Percentiles rank a stretch among this genome's conserved stretches.
Conservation (phyloP, 2,113 vertebrate genomes). For the Ondatra zibethicus region DNA sequence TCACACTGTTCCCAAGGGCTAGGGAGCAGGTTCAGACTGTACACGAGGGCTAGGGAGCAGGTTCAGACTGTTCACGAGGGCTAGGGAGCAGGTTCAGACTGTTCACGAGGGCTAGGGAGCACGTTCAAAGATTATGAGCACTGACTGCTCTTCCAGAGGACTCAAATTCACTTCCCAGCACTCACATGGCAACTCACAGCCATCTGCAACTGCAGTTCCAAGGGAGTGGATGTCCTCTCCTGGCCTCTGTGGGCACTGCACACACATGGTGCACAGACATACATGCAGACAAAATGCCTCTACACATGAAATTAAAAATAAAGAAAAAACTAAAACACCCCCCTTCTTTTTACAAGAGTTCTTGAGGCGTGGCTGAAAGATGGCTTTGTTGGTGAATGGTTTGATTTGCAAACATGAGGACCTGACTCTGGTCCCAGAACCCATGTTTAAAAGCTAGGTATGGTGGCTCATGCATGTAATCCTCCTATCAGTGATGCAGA, state of each 20-base stretch:
- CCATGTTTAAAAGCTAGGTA: not conserved
- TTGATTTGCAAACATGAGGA: not conserved
- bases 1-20: conserved; percentile 30
- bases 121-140: not conserved
- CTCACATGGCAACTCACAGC: not conserved
- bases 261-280: not conserved
- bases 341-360: not conserved
- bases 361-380: not conserved
- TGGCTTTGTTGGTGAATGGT: not conserved
- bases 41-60: not conserved
- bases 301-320: not conserved
- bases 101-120: not conserved
- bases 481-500: not conserved
- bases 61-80: conserved; percentile 26
- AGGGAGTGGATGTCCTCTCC: not conserved
- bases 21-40: not conserved
- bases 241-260: not conserved
- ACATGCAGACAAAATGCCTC: not conserved
- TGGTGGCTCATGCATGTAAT: not conserved
- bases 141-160: not conserved
- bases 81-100: not conserved
- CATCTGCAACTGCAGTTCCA: not conserved
- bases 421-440: not conserved
- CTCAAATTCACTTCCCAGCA: not conserved
- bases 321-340: not conserved